These are phyloP conservation scores for Papilio helenus DNA, from an alignment of 1,140 invertebrate genomes.

Conservation along the genomic window DNA sequence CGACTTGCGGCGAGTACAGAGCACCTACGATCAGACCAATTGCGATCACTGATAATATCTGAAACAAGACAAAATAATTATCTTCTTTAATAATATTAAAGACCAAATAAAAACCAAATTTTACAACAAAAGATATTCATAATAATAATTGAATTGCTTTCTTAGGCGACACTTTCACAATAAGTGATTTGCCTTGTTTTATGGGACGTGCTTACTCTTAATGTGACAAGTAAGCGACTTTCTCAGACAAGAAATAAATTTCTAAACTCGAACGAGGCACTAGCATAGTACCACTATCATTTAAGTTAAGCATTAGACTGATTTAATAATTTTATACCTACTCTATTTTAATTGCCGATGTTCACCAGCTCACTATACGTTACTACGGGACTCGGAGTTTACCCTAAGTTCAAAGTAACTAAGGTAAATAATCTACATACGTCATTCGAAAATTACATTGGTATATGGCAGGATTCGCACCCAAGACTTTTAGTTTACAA, in stretches of 20 bases:
- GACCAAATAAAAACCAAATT: no score
- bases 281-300: not conserved
- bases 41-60: constrained; percentile 71
- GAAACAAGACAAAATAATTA: constrained; percentile 33
- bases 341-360: no score
- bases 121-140: not conserved
- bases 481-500: no score
- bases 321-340: no score
- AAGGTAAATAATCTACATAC: no score
- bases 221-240: constrained; percentile 7
- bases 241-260: constrained; percentile 4
- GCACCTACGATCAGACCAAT: constrained; percentile 71
- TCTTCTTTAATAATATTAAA: not conserved
- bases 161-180: not conserved
- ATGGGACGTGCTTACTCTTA: constrained; percentile 6
- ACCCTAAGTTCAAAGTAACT: no score
- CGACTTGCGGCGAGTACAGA: constrained; percentile 66
- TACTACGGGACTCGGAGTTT: no score
- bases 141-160: constrained; percentile 21
- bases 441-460: no score
- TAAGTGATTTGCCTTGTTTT: not conserved
- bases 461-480: no score
- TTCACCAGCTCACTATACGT: no score
- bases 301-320: not conserved
- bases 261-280: not conserved